phyloP scores from a whole-genome alignment of 2,113 vertebrate genomes.

The Ophthalmolycus amberensis region DNA sequence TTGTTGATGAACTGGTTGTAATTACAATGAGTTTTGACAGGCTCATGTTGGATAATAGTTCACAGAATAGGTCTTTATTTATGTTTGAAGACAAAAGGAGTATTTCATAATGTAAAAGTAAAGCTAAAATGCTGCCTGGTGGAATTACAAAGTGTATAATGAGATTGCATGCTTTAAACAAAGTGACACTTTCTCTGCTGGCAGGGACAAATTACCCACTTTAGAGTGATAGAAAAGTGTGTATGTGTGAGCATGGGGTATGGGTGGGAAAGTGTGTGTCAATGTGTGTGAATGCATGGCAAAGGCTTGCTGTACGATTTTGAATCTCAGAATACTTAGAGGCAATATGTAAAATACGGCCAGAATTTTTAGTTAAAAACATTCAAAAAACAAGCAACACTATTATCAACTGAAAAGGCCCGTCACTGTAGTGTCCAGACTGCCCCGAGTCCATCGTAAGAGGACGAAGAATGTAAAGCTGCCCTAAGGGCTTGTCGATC shows the following conservation, averaged over 20 bases:
- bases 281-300: neutral
- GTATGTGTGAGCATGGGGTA: neutral
- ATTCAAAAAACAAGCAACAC: neutral
- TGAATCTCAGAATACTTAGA: neutral
- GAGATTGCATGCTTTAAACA: slow-evolving; percentile 16
- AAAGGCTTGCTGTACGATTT: neutral
- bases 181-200: slow-evolving; percentile 33
- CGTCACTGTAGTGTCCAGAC: neutral
- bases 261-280: neutral
- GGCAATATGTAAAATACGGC: neutral
- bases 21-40: neutral
- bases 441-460: no score
- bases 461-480: no score
- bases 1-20: neutral
- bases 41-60: neutral
- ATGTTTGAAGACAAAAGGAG: slow-evolving; percentile 24
- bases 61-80: neutral
- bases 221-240: slow-evolving; percentile 1
- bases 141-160: slow-evolving; percentile 35
- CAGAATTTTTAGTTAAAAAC: neutral
- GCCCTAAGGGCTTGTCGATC: no score
- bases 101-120: slow-evolving; percentile 16
- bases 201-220: slow-evolving; percentile 30
- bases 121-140: slow-evolving; percentile 36
- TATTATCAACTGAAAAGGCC: neutral